Evolutionary conservation across 1,140 invertebrate genomes (phyloP).

Genomic region (Acromyrmex heyeri): DNA sequence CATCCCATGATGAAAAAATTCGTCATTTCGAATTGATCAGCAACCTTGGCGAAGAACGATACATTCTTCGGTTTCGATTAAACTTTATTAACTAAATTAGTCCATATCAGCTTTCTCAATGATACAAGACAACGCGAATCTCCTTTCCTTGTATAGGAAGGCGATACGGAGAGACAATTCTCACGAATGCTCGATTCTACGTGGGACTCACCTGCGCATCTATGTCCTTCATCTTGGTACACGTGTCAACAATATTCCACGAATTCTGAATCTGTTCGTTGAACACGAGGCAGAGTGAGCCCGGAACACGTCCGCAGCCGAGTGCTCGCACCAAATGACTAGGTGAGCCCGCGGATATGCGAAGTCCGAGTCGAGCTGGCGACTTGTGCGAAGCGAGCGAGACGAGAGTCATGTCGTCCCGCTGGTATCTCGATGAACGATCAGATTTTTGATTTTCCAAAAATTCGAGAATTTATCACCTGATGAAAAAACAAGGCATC

Average conservation of each 20-base stretch:
- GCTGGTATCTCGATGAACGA: not conserved
- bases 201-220: slow-evolving; percentile 72
- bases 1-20: not conserved
- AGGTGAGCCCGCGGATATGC: slow-evolving; percentile 55
- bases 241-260: not conserved
- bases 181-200: not conserved
- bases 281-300: slow-evolving; percentile 9
- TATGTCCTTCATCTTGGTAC: slow-evolving; percentile 76
- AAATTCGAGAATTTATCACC: not conserved
- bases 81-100: not conserved
- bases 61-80: not conserved
- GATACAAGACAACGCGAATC: not conserved
- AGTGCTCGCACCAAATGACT: slow-evolving; percentile 70
- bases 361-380: slow-evolving; percentile 4
- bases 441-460: not conserved
- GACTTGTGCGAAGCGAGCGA: slow-evolving; percentile 15
- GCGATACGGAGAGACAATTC: not conserved
- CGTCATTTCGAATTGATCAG: not conserved
- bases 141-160: not conserved
- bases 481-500: not conserved
- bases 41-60: not conserved
- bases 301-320: slow-evolving; percentile 63
- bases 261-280: slow-evolving; percentile 16
- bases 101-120: too few relatives aligned
- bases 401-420: slow-evolving; percentile 8